A percentile compares a stretch with the other conserved stretches of the same genome.
These are phyloP conservation scores for Drosophila rellima DNA, from an alignment of 2,888 invertebrate genomes.

Conservation along the genomic window DNA sequence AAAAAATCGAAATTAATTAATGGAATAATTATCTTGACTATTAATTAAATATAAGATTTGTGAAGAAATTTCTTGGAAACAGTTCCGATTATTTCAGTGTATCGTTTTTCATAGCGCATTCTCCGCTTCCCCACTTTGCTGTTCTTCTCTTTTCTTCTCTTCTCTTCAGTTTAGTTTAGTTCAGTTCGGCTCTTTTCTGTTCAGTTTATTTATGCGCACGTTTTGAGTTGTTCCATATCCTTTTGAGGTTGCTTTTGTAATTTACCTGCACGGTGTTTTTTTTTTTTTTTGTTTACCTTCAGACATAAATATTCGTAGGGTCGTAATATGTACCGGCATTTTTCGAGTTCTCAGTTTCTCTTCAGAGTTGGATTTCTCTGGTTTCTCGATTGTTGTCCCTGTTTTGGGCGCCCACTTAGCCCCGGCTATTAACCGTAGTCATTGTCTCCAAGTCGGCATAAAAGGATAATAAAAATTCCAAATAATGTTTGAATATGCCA, in stretches of 20 bases:
- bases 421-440: conserved; percentile 66
- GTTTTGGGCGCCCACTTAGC: conserved; percentile 27
- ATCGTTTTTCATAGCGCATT: not conserved
- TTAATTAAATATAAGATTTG: too few species aligned
- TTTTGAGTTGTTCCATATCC: conserved; percentile 56
- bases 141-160: conserved; percentile 10
- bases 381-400: not conserved
- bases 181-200: conserved; percentile 3
- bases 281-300: conserved; percentile 66
- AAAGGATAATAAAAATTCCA: conserved; percentile 77
- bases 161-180: not conserved
- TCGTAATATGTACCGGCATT: conserved; percentile 21
- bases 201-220: conserved; percentile 75
- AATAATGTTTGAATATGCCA: conserved; percentile 80
- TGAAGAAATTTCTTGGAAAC: too few species aligned
- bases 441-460: conserved; percentile 65
- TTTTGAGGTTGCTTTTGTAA: conserved; percentile 45
- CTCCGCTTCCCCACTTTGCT: conserved; percentile 9
- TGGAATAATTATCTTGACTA: too few species aligned
- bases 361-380: too few species aligned
- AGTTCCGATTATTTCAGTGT: too few species aligned
- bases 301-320: conserved; percentile 5
- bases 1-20: too few species aligned
- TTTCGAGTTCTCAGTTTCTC: not conserved
- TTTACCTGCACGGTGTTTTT: conserved; percentile 60